Base-by-base conservation (phyloP, 1,140 invertebrate species). In the Oedothorax gibbosus region DNA sequence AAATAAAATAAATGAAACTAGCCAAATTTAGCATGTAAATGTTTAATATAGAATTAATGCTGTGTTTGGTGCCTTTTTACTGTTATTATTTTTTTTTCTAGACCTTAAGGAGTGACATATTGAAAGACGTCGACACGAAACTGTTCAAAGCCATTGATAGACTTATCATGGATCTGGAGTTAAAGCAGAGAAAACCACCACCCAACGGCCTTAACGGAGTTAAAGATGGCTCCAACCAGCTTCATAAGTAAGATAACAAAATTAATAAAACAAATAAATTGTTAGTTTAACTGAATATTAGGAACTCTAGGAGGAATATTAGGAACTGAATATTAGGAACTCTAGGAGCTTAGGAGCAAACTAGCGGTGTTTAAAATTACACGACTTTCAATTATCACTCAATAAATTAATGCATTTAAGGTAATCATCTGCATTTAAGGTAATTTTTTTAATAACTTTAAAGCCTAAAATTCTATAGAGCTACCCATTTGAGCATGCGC, bases 61-160 rank as follows among this genome's bases (percentile, higher is more conserved):
- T 49, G 14, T 2, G 8, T 20, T 49, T 68, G 7, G 8, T 21
- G 8, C 18, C n/a, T 69, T 21, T 9, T 8, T 9, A n/a, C 8
- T 11, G 21, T 15, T 56, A 73, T 73, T 10, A 73, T 49, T 2
- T 76, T 66, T 15, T n/a, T 78, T 64, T 65, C 20, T 75, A 84
- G 82, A 21, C 64, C n/a, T 54, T 85, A n/a, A 20, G 75, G 7
- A 71, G 83, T 78, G 83, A 85, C 18, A 85, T 85, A 12, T 62
- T 85, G 20, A 53, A 78, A 78, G 83, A 85, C 75, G 83, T 85
- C 5, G 83, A 85, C 12, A 71, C 21, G 4, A 77, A 78, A 14
- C 15, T 85, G 5, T 50, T 85, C 12, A 77, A 78, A 85, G 65
- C 73, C n/a, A 85, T 85, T 21, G 83, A 85, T 20, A 72, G 83